Conservation (phyloP, 2,888 invertebrate genomes). For the Litoditis marina region DNA sequence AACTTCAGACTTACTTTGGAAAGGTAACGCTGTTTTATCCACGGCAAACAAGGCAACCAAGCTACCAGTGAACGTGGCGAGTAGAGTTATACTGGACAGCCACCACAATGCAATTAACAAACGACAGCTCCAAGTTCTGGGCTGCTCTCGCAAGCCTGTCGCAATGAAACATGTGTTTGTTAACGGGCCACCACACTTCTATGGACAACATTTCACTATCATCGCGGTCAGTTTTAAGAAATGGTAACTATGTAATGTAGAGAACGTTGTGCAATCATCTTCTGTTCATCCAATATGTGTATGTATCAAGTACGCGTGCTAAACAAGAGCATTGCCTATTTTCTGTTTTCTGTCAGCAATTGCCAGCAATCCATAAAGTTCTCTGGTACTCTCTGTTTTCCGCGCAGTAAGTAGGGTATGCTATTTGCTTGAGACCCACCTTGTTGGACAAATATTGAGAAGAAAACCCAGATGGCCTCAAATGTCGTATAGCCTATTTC, state of each 20-base stretch:
- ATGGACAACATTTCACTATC: background rate
- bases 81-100: conserved; percentile 51
- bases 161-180: background rate
- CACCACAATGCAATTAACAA: conserved; percentile 55
- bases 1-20: conserved; percentile 38
- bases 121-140: conserved; percentile 52
- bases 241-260: too few relatives aligned
- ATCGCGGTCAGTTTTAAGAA: too few relatives aligned
- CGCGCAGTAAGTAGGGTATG: too few relatives aligned
- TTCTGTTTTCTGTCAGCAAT: too few relatives aligned
- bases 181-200: background rate
- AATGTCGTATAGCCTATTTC: conserved; percentile 41
- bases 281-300: background rate
- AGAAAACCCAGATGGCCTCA: conserved; percentile 52
- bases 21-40: conserved; percentile 48
- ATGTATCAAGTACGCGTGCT: too few relatives aligned
- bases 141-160: conserved; percentile 51
- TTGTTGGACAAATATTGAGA: conserved; percentile 54
- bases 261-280: too few relatives aligned
- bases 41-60: conserved; percentile 58
- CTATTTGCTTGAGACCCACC: conserved; percentile 30
- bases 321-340: too few relatives aligned
- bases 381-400: too few relatives aligned
- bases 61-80: conserved; percentile 56
- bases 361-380: too few relatives aligned